Conservation (phyloP, 2,113 vertebrate species). For the Xiphophorus maculatus region DNA sequence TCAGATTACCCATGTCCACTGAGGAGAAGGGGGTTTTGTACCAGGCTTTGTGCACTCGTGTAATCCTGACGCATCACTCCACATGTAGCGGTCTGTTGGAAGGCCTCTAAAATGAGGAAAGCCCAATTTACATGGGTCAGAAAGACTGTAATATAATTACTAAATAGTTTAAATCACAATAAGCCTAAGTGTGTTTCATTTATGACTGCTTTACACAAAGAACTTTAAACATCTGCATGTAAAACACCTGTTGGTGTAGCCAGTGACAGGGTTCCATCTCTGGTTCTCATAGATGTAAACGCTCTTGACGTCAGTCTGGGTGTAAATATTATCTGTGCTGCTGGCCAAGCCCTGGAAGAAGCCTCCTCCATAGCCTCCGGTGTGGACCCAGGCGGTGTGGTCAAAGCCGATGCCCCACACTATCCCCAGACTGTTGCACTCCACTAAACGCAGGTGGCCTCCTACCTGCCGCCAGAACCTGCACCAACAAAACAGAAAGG, state of each 20-base stretch:
- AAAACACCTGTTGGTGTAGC: conserved; percentile 91
- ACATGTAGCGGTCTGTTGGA: conserved; percentile 97
- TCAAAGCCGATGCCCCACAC: conserved; percentile 95
- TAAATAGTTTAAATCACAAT: conserved; percentile 3
- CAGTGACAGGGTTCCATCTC: conserved; percentile 95
- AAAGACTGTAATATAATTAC: background rate
- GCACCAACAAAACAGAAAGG: conserved; percentile 6
- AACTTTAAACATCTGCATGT: background rate
- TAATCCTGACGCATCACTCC: conserved; percentile 93
- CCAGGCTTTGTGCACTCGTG: conserved; percentile 91
- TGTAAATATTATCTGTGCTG: conserved; percentile 88
- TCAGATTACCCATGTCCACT: conserved; percentile 92
- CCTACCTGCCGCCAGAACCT: conserved; percentile 98
- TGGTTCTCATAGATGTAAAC: conserved; percentile 97
- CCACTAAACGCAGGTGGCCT: conserved; percentile 89
- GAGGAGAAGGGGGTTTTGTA: conserved; percentile 90
- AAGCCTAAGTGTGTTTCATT: background rate
- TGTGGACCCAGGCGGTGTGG: conserved; percentile 92
- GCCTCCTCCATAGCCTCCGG: conserved; percentile 90
- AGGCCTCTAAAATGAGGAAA: conserved; percentile 84
- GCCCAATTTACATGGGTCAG: background rate
- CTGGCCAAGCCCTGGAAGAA: conserved; percentile 90
- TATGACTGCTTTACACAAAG: too few species aligned
- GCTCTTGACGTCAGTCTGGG: conserved; percentile 90
- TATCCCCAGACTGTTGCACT: conserved; percentile 87